Evolutionary conservation across 2,797 vertebrate genomes (phyloP).

Genomic region (Manis crassicaudata): DNA sequence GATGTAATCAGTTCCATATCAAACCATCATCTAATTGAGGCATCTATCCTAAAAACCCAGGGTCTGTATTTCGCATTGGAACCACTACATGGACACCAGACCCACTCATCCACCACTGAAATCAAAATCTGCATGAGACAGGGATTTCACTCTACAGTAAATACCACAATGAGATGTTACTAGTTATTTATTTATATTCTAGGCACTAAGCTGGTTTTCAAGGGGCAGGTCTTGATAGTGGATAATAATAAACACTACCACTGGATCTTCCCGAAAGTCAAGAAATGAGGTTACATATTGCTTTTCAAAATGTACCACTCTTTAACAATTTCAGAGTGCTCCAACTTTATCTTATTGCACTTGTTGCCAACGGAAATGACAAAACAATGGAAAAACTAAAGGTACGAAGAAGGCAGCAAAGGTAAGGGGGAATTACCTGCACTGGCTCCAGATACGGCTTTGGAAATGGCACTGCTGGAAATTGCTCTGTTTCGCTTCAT

Average conservation of each 20-base stretch:
- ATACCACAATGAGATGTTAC: background rate
- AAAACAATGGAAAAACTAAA: background rate
- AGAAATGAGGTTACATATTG: background rate
- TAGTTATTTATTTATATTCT: background rate
- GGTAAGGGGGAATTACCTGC: slow-evolving; percentile 86
- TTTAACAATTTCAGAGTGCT: background rate
- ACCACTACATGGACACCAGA: background rate
- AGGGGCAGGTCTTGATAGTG: background rate
- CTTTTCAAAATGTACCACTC: background rate
- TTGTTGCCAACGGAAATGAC: slow-evolving; percentile 15
- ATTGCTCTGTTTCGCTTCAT: slow-evolving; percentile 96
- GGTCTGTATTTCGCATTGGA: background rate
- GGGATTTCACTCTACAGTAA: background rate
- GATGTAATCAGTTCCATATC: background rate
- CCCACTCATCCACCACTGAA: background rate
- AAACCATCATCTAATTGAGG: background rate
- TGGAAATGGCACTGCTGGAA: slow-evolving; percentile 96
- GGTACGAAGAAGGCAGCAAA: background rate
- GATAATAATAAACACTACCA: background rate
- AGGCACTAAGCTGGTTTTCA: background rate
- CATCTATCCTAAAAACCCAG: background rate
- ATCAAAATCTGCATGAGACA: background rate
- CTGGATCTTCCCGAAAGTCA: background rate
- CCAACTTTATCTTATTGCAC: background rate
- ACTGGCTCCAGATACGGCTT: slow-evolving; percentile 95